Percentiles rank a stretch among this genome's conserved stretches.
phyloP scores from a whole-genome alignment of 2,113 vertebrate species.

The Eupsittula cactorum region DNA sequence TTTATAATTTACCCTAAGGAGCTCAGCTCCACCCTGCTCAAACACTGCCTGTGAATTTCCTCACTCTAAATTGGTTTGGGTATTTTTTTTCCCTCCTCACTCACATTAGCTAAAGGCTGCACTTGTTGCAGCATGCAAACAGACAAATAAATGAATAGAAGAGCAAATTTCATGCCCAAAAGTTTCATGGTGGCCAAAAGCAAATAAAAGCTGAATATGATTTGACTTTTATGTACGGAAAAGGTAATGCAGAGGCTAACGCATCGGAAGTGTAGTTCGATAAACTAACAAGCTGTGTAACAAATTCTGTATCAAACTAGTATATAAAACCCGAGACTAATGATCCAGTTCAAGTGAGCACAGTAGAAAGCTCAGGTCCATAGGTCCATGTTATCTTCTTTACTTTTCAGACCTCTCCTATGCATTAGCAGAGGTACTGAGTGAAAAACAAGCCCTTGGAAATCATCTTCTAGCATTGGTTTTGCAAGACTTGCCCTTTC shows the following conservation, averaged over 20 bases:
- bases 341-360: neutral
- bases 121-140: slow-evolving; percentile 35
- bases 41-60: slow-evolving; percentile 47
- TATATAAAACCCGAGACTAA: neutral
- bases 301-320: neutral
- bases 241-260: neutral
- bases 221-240: neutral
- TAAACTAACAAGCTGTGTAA: neutral
- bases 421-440: neutral
- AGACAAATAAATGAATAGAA: slow-evolving; percentile 10
- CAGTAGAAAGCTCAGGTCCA: neutral
- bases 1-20: slow-evolving; percentile 62
- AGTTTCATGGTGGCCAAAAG: neutral
- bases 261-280: neutral
- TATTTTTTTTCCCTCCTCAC: neutral
- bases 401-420: neutral
- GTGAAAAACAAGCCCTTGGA: neutral
- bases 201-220: neutral
- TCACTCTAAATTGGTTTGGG: slow-evolving; percentile 37
- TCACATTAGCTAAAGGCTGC: neutral
- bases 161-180: slow-evolving; percentile 15
- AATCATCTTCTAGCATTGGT: neutral
- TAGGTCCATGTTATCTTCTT: neutral
- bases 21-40: slow-evolving; percentile 59
- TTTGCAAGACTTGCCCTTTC: neutral